These are phyloP conservation scores for Ichneumoninae sp. DNA, from an alignment of 2,888 invertebrate genomes.

Conservation along the genomic window DNA sequence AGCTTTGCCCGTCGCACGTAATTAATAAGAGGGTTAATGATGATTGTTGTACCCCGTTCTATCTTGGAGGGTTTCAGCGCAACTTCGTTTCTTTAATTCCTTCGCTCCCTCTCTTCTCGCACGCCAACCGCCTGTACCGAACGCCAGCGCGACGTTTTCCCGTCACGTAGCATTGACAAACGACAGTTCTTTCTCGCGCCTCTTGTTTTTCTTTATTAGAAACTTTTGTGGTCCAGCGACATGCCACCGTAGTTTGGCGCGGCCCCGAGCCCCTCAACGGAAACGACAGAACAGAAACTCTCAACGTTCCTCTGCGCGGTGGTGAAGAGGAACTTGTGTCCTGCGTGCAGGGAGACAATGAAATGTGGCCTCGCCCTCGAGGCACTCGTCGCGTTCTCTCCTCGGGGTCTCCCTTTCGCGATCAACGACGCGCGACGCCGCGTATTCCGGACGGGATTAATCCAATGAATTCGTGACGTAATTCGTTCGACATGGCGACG, in stretches of 20 bases:
- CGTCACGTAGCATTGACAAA: constrained; percentile 70
- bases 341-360: constrained; percentile 63
- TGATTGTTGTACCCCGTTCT: constrained; percentile 56
- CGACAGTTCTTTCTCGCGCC: constrained; percentile 64
- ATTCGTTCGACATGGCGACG: constrained; percentile 62
- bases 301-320: constrained; percentile 49
- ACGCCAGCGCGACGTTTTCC: constrained; percentile 44
- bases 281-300: constrained; percentile 51
- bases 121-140: not conserved
- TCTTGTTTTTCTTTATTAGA: constrained; percentile 68
- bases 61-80: constrained; percentile 18
- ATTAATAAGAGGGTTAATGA: constrained; percentile 63
- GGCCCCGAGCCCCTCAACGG: constrained; percentile 2
- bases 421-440: constrained; percentile 36
- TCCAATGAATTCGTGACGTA: constrained; percentile 67
- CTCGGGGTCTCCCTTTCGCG: constrained; percentile 8
- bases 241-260: constrained; percentile 5
- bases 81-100: constrained; percentile 29
- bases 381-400: constrained; percentile 42
- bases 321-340: constrained; percentile 55
- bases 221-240: constrained; percentile 59
- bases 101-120: constrained; percentile 7
- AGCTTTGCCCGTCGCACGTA: constrained; percentile 38
- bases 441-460: constrained; percentile 60
- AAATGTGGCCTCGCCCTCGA: constrained; percentile 64